A percentile compares a stretch with the other conserved stretches of the same genome.
Conservation (phyloP, 2,113 vertebrate genomes). For the Gymnocephalus cernua region DNA sequence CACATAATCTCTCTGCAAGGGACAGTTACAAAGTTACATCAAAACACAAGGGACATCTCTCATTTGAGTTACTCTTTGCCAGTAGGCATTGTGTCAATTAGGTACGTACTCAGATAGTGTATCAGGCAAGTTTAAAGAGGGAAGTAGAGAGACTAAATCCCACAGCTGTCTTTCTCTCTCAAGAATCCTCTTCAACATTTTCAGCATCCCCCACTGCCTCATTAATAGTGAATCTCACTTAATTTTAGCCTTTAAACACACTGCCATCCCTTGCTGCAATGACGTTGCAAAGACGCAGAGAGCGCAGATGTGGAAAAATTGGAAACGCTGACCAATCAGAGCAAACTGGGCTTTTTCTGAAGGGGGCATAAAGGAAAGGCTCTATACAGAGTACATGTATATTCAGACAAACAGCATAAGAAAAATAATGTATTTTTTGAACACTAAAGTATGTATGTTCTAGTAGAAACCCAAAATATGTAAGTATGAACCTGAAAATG, state of each 20-base stretch:
- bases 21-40: slow-evolving; percentile 52
- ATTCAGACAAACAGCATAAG: no score
- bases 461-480: no score
- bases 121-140: slow-evolving; percentile 37
- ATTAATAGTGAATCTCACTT: slow-evolving; percentile 60
- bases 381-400: no score
- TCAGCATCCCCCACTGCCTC: slow-evolving; percentile 41
- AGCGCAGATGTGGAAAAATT: no score
- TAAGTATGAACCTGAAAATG: no score
- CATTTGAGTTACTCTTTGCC: slow-evolving; percentile 53
- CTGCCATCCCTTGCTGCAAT: no score
- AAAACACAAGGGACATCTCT: slow-evolving; percentile 41
- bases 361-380: no score
- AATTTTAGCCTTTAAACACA: slow-evolving; percentile 52
- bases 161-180: slow-evolving; percentile 46
- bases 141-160: slow-evolving; percentile 39
- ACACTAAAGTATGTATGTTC: no score
- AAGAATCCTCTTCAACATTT: slow-evolving; percentile 39
- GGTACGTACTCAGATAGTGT: slow-evolving; percentile 27
- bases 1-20: slow-evolving; percentile 42
- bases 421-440: no score
- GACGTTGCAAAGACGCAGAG: no score
- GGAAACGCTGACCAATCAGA: no score
- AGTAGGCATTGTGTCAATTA: slow-evolving; percentile 50
- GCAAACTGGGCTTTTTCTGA: no score